phyloP scores from a whole-genome alignment of 2,113 vertebrate genomes.

The Heloderma charlesbogerti region DNA sequence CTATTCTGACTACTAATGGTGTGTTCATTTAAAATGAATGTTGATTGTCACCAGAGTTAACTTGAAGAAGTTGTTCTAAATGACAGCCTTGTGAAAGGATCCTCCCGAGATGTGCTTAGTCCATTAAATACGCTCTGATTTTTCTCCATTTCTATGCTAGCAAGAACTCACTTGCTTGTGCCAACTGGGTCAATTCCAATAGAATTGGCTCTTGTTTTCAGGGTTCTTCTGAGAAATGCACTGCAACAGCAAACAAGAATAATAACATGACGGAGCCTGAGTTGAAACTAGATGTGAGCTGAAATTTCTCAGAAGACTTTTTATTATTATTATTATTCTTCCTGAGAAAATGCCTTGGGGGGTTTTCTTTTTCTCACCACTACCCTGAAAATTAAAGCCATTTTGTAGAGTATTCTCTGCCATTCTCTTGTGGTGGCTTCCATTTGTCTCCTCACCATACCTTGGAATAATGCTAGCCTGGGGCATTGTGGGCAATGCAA shows the following conservation, averaged over 20 bases:
- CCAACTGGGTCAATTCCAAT: constrained; percentile 20
- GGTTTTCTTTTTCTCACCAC: background rate
- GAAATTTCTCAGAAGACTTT: background rate
- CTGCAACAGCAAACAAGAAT: constrained; percentile 17
- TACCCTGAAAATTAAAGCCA: too few relatives aligned
- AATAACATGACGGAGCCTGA: constrained; percentile 17
- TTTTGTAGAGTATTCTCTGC: background rate
- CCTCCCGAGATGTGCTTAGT: constrained; percentile 12
- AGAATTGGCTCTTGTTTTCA: constrained; percentile 21
- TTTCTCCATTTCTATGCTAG: constrained; percentile 11
- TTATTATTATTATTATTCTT: background rate
- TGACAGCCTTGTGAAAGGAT: background rate
- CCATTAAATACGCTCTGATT: background rate
- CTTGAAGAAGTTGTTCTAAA: constrained; percentile 19
- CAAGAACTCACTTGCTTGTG: constrained; percentile 12
- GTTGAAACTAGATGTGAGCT: constrained; percentile 17
- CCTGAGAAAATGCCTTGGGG: background rate
- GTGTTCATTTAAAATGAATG: constrained; percentile 14
- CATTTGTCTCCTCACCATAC: background rate
- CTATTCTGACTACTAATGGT: background rate
- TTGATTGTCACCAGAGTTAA: background rate
- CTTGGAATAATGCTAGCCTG: background rate
- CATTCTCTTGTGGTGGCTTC: background rate
- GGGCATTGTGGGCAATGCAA: background rate
- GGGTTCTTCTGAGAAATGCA: background rate